phyloP scores from a whole-genome alignment of 2,888 invertebrate species.

The Drosophila recens region DNA sequence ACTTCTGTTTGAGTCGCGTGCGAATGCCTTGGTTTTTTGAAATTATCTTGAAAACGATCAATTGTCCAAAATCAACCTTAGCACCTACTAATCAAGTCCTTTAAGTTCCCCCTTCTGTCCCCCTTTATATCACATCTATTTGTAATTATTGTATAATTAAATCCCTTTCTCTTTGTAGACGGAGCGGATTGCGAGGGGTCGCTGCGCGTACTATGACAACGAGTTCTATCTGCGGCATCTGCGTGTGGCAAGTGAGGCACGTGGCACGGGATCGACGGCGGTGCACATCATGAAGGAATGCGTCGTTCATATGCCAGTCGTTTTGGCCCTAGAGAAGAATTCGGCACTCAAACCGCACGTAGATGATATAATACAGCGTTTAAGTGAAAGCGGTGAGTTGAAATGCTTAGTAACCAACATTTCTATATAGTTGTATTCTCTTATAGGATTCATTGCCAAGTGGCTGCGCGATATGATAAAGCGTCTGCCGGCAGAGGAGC shows the following conservation, averaged over 20 bases:
- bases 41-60: too few species aligned
- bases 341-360: slow-evolving; percentile 90
- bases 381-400: slow-evolving; percentile 89
- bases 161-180: slow-evolving; percentile 63
- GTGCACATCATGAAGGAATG: slow-evolving; percentile 94
- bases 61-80: too few species aligned
- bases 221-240: slow-evolving; percentile 89
- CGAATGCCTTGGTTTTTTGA: too few species aligned
- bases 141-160: too few species aligned
- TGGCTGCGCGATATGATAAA: slow-evolving; percentile 92
- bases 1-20: too few species aligned
- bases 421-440: neutral
- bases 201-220: slow-evolving; percentile 93
- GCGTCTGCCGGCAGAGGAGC: slow-evolving; percentile 87
- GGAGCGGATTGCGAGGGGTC: slow-evolving; percentile 89
- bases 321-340: slow-evolving; percentile 92
- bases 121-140: too few species aligned
- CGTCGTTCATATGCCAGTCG: slow-evolving; percentile 92
- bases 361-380: slow-evolving; percentile 88
- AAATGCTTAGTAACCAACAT: neutral
- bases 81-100: too few species aligned
- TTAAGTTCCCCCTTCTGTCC: too few species aligned
- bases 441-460: slow-evolving; percentile 90
- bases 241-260: slow-evolving; percentile 85
- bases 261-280: slow-evolving; percentile 74